Conservation (phyloP, 2,797 vertebrate species). For the Myiothlypis chrysogaster region DNA sequence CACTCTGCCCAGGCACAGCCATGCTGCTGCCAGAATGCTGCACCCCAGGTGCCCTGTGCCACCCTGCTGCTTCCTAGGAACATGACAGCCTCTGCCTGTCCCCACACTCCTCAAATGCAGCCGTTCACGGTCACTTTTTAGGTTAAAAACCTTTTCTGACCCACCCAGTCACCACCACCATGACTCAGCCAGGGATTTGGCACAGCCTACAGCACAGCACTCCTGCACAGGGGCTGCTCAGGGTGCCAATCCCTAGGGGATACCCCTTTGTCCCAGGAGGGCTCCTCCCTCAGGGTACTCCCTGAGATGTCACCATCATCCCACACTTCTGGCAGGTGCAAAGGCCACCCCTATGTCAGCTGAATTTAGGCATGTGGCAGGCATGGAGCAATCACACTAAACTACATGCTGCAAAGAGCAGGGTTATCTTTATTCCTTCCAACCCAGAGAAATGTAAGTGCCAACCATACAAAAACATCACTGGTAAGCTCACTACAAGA, state of each 20-base stretch:
- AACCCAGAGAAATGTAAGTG: not conserved
- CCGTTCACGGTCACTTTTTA: not conserved
- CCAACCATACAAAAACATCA: not conserved
- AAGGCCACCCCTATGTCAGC: fast-evolving
- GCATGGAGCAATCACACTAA: not conserved
- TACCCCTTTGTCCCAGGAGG: not conserved
- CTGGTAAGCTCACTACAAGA: not conserved
- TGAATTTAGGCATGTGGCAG: not conserved
- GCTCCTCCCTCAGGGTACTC: not conserved
- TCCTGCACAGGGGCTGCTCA: fast-evolving
- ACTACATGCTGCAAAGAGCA: fast-evolving
- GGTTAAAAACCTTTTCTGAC: not conserved
- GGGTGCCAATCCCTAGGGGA: fast-evolving
- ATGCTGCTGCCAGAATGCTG: fast-evolving
- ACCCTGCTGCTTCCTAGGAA: not conserved
- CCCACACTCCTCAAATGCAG: fast-evolving
- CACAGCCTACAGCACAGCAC: not conserved
- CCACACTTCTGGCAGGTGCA: fast-evolving
- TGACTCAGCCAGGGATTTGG: not conserved
- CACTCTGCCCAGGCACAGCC: not conserved
- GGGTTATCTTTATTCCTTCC: not conserved
- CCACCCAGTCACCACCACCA: not conserved
- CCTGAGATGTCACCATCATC: not conserved
- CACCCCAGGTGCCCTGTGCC: not conserved
- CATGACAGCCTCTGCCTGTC: not conserved